Base-by-base conservation (phyloP, 2,888 invertebrate genomes). In the Eupsilia transversa region DNA sequence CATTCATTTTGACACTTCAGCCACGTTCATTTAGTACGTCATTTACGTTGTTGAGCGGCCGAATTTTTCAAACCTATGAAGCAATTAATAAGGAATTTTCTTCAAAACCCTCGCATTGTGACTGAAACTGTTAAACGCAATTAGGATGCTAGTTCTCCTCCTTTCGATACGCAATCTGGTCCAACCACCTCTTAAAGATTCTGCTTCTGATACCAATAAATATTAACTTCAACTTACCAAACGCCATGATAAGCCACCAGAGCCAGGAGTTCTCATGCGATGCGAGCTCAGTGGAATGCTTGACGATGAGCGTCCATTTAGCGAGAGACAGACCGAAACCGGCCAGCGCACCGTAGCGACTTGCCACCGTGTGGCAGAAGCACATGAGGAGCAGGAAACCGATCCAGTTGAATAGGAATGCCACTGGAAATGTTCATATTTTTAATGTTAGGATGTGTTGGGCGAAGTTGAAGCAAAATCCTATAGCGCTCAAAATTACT, bases 361-460 rank as follows among this genome's bases (percentile, higher is more conserved):
- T 98, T 56, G 99, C 99, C 89, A 99, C 98, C 68, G 99, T 99
- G 94, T 99, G 99, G 91, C 99, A 99, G 96, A 99, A 98, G 91
- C 99, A 99, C 97, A 99, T 98, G 87, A 99, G 97, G 91, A 99
- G 97, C 87, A 99, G 96, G 94, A 99, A 99, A 23, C 99, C 99
- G 92, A 99, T 98, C 99, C 99, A 99, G 96, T 99, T 99, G 96
- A 99, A 99, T 66, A 99, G 97, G 96, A 99, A 99, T 88, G 99
- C 98, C 93, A 99, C 99, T 98, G 96, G 17, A 91, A 89, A 57
- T 69, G 14, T 56, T 79, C 41, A 61, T 7, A 23, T 41, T 33
- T 69, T 69, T 27, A 69, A 43, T 43, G 12, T 43, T 43, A 63
- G 30, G 43, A 43, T 30, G 23, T 63, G 43, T 3, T 41, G 27